A percentile compares a stretch with the other conserved stretches of the same genome.
Conservation (phyloP, 2,113 vertebrate species). For the Toxostoma redivivum region DNA sequence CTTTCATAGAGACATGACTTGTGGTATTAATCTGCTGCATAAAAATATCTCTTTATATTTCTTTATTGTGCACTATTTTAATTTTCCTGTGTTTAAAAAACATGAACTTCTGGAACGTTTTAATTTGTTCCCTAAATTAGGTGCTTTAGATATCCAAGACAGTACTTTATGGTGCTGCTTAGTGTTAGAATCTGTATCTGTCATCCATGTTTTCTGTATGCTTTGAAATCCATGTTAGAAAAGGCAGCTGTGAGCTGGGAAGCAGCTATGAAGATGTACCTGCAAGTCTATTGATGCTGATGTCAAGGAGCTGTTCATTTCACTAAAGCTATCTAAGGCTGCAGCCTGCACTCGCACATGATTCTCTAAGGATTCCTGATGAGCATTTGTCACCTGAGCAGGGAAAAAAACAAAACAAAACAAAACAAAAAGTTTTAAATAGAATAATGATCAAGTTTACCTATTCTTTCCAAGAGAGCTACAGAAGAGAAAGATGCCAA, state of each 20-base stretch:
- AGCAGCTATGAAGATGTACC: slow-evolving; percentile 69
- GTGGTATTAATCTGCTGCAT: not conserved
- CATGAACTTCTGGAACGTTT: not conserved
- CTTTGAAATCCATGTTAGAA: slow-evolving; percentile 10
- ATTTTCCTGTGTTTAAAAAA: not conserved
- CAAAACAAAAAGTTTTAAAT: not conserved
- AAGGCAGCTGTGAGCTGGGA: not conserved
- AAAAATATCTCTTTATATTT: not conserved
- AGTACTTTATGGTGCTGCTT: not conserved
- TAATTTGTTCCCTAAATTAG: not conserved
- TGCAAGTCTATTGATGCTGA: slow-evolving; percentile 87
- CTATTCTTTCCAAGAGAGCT: not conserved
- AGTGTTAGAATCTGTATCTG: not conserved
- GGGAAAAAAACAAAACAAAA: not conserved
- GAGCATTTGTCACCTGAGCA: slow-evolving; percentile 81
- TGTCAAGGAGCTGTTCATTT: slow-evolving; percentile 89
- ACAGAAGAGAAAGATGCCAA: not conserved
- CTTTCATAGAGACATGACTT: not conserved
- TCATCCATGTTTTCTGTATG: not conserved
- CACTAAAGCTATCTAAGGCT: slow-evolving; percentile 89
- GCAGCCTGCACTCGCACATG: slow-evolving; percentile 83
- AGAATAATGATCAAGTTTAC: slow-evolving; percentile 8
- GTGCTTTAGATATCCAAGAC: not conserved
- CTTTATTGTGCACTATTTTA: not conserved
- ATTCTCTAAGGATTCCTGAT: slow-evolving; percentile 81